These are phyloP conservation scores for Schizothorax lantsangensis DNA, from an alignment of 2,797 vertebrate genomes.

Conservation along the genomic window DNA sequence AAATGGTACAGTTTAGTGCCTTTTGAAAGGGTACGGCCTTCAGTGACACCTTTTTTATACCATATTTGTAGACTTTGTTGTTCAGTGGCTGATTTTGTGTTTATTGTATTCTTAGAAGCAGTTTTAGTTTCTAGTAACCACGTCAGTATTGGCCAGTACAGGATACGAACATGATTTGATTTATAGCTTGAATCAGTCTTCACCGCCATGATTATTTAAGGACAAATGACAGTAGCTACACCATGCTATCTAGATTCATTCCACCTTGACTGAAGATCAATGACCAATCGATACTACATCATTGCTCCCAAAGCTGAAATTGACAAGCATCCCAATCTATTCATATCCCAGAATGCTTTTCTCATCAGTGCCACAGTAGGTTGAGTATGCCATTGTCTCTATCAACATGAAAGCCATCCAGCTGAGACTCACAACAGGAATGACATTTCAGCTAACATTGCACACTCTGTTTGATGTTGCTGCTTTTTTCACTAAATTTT, in stretches of 20 bases:
- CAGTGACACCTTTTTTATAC: neutral
- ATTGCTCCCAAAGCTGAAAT: constrained; percentile 21
- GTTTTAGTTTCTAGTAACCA: neutral
- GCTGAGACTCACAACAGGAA: constrained; percentile 31
- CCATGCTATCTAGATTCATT: constrained; percentile 40
- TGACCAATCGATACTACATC: constrained; percentile 38
- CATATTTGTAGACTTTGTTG: neutral
- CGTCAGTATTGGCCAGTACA: neutral
- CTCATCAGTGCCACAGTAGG: constrained; percentile 50
- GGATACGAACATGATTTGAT: neutral
- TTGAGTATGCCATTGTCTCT: constrained; percentile 45
- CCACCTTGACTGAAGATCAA: constrained; percentile 47
- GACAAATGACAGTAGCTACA: constrained; percentile 26
- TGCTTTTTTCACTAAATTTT: neutral
- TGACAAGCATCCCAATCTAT: constrained; percentile 48
- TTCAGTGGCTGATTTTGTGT: neutral
- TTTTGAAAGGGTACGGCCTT: neutral
- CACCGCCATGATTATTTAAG: constrained; percentile 22
- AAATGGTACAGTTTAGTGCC: neutral
- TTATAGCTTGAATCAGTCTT: constrained; percentile 28
- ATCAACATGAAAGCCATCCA: constrained; percentile 46
- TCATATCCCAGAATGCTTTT: constrained; percentile 59
- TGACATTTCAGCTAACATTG: constrained; percentile 46
- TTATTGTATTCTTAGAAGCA: neutral
- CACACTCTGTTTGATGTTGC: constrained; percentile 23